Base-by-base conservation (phyloP, 2,888 invertebrate species). In the Autographa gamma region DNA sequence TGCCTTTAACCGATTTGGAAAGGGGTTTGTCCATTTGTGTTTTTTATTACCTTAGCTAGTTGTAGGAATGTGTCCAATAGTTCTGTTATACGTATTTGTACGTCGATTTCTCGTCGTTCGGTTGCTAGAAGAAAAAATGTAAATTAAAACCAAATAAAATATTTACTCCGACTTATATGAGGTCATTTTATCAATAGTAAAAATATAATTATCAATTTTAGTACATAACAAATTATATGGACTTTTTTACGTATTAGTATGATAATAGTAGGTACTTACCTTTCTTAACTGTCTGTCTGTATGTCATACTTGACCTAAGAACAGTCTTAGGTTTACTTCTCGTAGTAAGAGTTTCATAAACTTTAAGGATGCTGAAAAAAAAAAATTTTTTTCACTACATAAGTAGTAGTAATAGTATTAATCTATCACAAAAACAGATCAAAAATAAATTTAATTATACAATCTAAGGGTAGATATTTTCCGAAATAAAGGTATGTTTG, bases 31-130 rank as follows among this genome's bases (percentile, higher is more conserved):
- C n/a, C n/a, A n/a, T n/a, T n/a, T n/a, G n/a, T n/a, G n/a, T n/a
- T n/a, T n/a, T n/a, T n/a, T 14, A 48, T n/a, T 78, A 81, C 82
- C 78, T 82, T 82, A 0, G 81, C 70, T 0, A 71, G 48, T n/a
- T 77, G 58, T 3, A 82, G 41, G 1, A 82, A 74, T 0, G 64
- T 71, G 0, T 79, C 60, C 5, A 82, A 60, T 8, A 83, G 68
- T 2, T 69, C 69, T 0, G 62, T 68, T 14, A 82, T n/a, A 1
- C 65, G 14, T 61, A 67, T 79, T 63, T 79, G 72, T 4, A 79
- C 75, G 32, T 82, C 61, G 13, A 82, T 71, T 11, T 71, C 67
- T 8, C 76, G 69, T 0, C 41, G 58, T 8, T 60, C 34, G 0
- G 67, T 31, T 16, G 16, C 80, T 81, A 9, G 43, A 79, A 76